These are phyloP conservation scores for Hippocampus mohnikei DNA, from an alignment of 2,113 vertebrate species.

Conservation along the genomic window DNA sequence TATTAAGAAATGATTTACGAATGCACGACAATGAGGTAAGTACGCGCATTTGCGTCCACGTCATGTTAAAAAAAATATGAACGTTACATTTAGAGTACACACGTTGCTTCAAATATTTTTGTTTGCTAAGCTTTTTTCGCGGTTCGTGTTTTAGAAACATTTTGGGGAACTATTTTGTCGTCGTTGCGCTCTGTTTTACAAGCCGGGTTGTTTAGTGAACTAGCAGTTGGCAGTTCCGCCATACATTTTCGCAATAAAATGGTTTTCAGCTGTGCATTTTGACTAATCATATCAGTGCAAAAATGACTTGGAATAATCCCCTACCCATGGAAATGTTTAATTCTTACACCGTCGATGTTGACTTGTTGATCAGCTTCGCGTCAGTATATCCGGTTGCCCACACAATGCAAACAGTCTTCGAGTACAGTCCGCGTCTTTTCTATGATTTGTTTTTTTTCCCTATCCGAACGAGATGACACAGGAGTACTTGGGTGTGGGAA, in stretches of 20 bases:
- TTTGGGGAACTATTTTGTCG: neutral
- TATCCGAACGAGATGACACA: no score
- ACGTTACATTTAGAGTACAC: neutral
- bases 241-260: neutral
- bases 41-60: neutral
- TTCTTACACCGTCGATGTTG: neutral
- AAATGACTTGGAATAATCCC: neutral
- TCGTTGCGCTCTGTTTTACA: neutral
- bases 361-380: neutral
- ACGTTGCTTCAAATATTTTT: neutral
- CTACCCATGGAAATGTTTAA: neutral
- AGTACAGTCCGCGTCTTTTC: no score
- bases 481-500: no score
- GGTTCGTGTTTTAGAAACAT: neutral
- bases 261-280: neutral
- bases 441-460: no score
- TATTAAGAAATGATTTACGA: conserved; percentile 77
- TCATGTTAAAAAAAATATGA: neutral
- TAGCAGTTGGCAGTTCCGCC: neutral
- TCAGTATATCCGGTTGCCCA: neutral
- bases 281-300: neutral
- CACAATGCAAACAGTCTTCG: no score
- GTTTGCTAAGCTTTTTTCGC: neutral
- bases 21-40: conserved; percentile 76
- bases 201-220: neutral